Evolutionary conservation across 35 echinoderm and acorn worm genomes (phyloP).

Genomic region (Ophioderma brevispina): DNA sequence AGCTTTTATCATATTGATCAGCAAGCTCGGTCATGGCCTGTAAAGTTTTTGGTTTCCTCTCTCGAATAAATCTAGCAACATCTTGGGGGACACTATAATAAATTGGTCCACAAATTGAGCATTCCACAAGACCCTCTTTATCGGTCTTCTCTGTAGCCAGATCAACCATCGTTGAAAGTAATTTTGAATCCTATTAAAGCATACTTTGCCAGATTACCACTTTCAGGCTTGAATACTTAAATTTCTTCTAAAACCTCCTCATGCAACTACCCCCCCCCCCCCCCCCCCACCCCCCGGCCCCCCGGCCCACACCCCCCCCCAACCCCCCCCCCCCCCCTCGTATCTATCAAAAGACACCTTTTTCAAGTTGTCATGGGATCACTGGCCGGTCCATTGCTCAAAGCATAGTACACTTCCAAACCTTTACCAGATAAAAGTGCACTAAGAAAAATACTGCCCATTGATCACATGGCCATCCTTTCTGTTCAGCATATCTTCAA

Average conservation of each 20-base stretch:
- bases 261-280: no score
- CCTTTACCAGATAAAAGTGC: no score
- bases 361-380: constrained; percentile 63
- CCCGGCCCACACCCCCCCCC: no score
- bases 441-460: constrained; percentile 52
- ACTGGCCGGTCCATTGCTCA: not conserved
- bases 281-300: no score
- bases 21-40: constrained; percentile 45
- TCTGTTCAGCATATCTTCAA: no score
- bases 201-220: constrained; percentile 37
- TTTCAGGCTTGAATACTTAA: constrained; percentile 20
- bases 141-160: no score
- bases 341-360: constrained; percentile 33
- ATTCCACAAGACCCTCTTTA: no score
- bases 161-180: constrained; percentile 48
- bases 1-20: constrained; percentile 37
- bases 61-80: constrained; percentile 42
- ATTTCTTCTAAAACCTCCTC: constrained; percentile 67
- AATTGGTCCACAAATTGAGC: constrained; percentile 60
- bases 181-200: constrained; percentile 23
- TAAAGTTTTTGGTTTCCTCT: constrained; percentile 38
- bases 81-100: constrained; percentile 8
- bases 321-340: no score
- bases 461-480: not conserved
- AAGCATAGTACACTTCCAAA: constrained; percentile 31